These are phyloP conservation scores for Diadromus collaris DNA, from an alignment of 2,888 invertebrate genomes.

Conservation along the genomic window DNA sequence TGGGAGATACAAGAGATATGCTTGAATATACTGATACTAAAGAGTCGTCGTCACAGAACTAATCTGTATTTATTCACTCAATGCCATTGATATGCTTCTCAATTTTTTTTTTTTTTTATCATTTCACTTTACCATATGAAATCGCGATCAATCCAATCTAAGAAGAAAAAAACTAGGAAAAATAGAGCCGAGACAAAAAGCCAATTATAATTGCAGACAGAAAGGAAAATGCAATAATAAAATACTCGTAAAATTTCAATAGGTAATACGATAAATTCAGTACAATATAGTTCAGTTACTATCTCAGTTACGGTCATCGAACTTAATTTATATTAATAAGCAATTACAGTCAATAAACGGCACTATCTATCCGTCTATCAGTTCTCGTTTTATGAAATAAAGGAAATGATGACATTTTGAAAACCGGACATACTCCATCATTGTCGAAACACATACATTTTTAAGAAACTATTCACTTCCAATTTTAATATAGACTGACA, in stretches of 20 bases:
- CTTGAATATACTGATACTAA: slow-evolving; percentile 18
- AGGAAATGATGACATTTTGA: background rate
- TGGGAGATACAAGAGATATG: slow-evolving; percentile 26
- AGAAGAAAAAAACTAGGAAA: background rate
- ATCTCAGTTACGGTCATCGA: too few species aligned
- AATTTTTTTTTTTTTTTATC: background rate
- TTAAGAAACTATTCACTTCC: background rate
- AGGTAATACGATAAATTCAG: background rate
- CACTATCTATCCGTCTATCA: too few species aligned
- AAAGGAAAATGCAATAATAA: background rate
- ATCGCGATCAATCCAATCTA: background rate
- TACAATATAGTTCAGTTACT: background rate
- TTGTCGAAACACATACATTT: background rate
- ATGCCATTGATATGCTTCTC: background rate
- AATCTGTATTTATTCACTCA: slow-evolving; percentile 29
- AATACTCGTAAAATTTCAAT: background rate
- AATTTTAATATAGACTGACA: background rate
- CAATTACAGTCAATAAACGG: too few species aligned
- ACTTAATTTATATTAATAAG: background rate
- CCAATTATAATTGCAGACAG: background rate
- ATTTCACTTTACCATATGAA: background rate
- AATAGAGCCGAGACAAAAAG: too few species aligned
- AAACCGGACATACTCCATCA: too few species aligned
- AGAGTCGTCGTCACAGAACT: slow-evolving; percentile 35
- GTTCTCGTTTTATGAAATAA: background rate